Conservation (phyloP, 2,113 vertebrate species). For the Larimichthys polyactis region DNA sequence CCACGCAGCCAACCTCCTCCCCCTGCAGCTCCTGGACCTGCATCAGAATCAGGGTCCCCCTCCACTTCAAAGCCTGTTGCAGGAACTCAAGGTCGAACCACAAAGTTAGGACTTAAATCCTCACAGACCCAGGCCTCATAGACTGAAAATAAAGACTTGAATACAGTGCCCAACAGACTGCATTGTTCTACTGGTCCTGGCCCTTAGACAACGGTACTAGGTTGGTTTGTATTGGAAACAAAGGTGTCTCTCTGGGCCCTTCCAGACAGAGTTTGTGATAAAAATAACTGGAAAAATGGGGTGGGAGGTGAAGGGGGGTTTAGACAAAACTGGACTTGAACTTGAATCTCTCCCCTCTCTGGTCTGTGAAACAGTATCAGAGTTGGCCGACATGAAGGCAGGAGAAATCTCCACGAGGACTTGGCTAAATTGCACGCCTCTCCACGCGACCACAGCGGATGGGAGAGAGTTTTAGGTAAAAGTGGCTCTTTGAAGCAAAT, state of each 20-base stretch:
- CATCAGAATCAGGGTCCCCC: constrained; percentile 37
- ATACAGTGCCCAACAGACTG: constrained; percentile 52
- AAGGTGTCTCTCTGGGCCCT: constrained; percentile 13
- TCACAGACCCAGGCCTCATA: constrained; percentile 33
- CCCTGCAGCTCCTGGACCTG: constrained; percentile 22
- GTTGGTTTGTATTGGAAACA: background rate
- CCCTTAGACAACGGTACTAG: background rate
- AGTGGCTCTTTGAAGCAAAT: constrained; percentile 64
- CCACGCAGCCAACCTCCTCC: constrained; percentile 32
- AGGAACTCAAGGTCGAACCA: constrained; percentile 25
- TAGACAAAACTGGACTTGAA: constrained; percentile 34
- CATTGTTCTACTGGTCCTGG: constrained; percentile 30
- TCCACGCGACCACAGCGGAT: constrained; percentile 10
- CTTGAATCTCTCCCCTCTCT: constrained; percentile 38
- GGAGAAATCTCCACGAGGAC: constrained; percentile 29
- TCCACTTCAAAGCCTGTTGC: constrained; percentile 40
- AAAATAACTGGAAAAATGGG: constrained; percentile 24
- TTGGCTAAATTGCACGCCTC: constrained; percentile 9
- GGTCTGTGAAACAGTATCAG: constrained; percentile 34
- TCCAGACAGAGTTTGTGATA: constrained; percentile 8
- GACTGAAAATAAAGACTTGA: constrained; percentile 28
- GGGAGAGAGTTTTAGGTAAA: constrained; percentile 42
- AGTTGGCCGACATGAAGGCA: constrained; percentile 7
- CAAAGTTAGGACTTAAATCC: constrained; percentile 26
- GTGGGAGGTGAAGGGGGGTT: background rate